Evolutionary conservation across 2,113 vertebrate species (phyloP).

Genomic region (Scartelaos histophorus): DNA sequence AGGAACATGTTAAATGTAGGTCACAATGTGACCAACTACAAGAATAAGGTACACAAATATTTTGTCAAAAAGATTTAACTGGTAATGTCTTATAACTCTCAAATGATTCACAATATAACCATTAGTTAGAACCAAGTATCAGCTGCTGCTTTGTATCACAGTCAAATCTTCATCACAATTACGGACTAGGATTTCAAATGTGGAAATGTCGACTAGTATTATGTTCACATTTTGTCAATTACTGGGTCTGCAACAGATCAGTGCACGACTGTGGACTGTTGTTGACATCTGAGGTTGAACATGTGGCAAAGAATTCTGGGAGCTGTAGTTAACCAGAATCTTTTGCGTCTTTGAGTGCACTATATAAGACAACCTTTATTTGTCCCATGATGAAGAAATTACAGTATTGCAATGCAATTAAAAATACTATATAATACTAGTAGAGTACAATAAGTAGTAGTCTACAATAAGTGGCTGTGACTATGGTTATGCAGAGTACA

Average conservation of each 20-base stretch:
- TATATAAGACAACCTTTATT: too few relatives aligned
- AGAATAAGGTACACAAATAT: not conserved
- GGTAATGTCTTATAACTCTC: too few relatives aligned
- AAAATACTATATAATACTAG: too few relatives aligned
- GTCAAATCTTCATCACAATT: not conserved
- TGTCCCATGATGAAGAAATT: too few relatives aligned
- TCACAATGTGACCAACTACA: not conserved
- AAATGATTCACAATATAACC: too few relatives aligned
- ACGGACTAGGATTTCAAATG: too few relatives aligned
- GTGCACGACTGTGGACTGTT: not conserved
- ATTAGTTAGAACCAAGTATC: not conserved
- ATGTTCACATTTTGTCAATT: not conserved
- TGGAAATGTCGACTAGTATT: not conserved
- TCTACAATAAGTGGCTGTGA: too few relatives aligned
- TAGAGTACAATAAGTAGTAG: too few relatives aligned
- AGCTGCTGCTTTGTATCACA: not conserved
- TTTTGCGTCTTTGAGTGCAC: too few relatives aligned
- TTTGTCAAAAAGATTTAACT: not conserved
- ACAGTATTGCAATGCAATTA: too few relatives aligned
- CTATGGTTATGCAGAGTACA: too few relatives aligned
- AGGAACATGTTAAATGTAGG: too few relatives aligned
- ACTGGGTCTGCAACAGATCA: conserved; percentile 1
- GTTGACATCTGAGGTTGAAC: conserved; percentile 5
- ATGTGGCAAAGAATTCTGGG: conserved; percentile 1
- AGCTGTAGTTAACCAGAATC: conserved; percentile 1